These are phyloP conservation scores for Drosophila eugracilis DNA, from an alignment of 1,140 invertebrate species.

Conservation along the genomic window DNA sequence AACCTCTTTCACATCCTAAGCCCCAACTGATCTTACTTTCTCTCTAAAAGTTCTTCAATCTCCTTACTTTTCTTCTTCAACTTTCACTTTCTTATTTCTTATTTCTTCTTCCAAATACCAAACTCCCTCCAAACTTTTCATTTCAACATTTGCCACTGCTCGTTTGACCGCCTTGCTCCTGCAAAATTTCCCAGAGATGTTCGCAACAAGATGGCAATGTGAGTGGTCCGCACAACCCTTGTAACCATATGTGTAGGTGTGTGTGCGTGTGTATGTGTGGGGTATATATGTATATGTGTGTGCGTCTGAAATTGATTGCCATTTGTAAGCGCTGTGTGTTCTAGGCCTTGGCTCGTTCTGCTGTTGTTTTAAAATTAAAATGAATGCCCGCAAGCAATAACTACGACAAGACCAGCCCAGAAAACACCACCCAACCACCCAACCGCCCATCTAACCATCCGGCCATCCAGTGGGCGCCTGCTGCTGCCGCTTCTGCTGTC, in stretches of 20 bases:
- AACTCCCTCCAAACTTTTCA: too few species aligned
- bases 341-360: slow-evolving; percentile 63
- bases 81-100: slow-evolving; percentile 4
- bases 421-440: slow-evolving; percentile 32
- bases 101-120: too few species aligned
- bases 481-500: slow-evolving; percentile 74
- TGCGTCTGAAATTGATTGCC: slow-evolving; percentile 75
- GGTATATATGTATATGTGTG: slow-evolving; percentile 7
- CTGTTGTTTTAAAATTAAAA: slow-evolving; percentile 84
- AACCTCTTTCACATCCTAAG: too few species aligned
- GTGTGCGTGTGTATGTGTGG: neutral
- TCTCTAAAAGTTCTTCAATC: too few species aligned
- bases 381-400: slow-evolving; percentile 83
- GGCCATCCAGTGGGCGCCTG: slow-evolving; percentile 23
- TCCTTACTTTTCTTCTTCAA: neutral
- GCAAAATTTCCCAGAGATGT: slow-evolving; percentile 33
- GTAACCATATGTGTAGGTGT: slow-evolving; percentile 29
- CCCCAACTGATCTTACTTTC: too few species aligned
- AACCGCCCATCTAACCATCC: slow-evolving; percentile 12
- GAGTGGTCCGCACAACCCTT: slow-evolving; percentile 58
- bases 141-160: slow-evolving; percentile 21
- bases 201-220: slow-evolving; percentile 37
- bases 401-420: slow-evolving; percentile 73
- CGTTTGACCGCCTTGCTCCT: slow-evolving; percentile 56
- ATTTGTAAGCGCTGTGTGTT: slow-evolving; percentile 81